Base-by-base conservation (phyloP, 2,113 vertebrate genomes). In the Elephas maximus region DNA sequence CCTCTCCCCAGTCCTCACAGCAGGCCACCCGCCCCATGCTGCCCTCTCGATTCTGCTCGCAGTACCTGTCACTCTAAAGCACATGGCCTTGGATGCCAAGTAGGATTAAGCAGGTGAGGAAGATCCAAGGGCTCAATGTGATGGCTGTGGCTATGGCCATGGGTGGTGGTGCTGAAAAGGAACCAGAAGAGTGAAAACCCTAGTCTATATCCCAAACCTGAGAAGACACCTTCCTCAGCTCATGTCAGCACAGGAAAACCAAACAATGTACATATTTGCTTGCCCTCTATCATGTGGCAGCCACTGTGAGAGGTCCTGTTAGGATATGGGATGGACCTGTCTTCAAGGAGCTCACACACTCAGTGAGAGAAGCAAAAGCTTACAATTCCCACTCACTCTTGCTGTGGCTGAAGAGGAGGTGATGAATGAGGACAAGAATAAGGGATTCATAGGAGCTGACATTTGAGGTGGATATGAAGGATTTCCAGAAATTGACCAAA, bases 111-210 rank as follows among this genome's bases (percentile, higher is more conserved):
- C 9, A 11, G 37, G 67, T 69, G 67, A 69, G 67, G 11, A 28
- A 0, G 73, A 78, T 17, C 17, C 69, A 63, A 24, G 33, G 14
- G 11, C 14, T 57, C 9, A 1, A 7, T 5, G 12, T 65, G 26
- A 21, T 2, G 20, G 4, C 3, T 30, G 4, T 2, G 10, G 0
- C 30, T 14, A 2, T 0, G 33, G 65, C 41, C 44, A 15, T 1
- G 30, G 17, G 9, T 1, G 30, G 17, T 48, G 28, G 2, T 37
- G 45, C 88, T 90, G 88, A 53, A 71, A 90, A 23, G 23, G 62
- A 90, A 90, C 48, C 71, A 79, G 14, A 89, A 65, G 57, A 18
- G 12, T 77, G 48, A 69, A 18, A 77, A 8, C 7, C 4, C 28
- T 80, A 12, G 18, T 41, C 23, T 2, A 12, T 69, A 30, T 18